These are phyloP conservation scores for Sebastes itinus DNA, from an alignment of 2,797 vertebrate genomes.

Conservation along the genomic window DNA sequence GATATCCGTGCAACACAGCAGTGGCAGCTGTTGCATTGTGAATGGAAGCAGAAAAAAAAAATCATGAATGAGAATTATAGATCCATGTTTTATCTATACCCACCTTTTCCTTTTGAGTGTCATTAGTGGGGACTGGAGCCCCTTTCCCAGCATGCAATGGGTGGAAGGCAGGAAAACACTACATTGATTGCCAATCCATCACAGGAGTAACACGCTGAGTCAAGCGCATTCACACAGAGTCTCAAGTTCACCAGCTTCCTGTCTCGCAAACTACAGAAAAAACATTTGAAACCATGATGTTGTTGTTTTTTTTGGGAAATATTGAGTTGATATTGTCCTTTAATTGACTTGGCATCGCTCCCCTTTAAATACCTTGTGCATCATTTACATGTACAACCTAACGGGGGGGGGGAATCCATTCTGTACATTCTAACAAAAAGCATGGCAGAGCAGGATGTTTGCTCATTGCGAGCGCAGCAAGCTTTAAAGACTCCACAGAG, in stretches of 20 bases:
- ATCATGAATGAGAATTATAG: constrained; percentile 14
- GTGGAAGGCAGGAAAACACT: constrained; percentile 19
- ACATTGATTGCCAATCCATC: constrained; percentile 44
- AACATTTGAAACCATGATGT: not conserved
- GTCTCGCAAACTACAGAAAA: not conserved
- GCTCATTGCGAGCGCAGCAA: not conserved
- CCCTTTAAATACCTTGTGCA: constrained; percentile 4
- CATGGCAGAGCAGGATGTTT: constrained; percentile 3
- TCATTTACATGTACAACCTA: not conserved
- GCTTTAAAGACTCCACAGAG: constrained; percentile 9
- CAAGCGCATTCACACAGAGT: not conserved
- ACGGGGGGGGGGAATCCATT: not conserved
- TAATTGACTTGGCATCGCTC: not conserved
- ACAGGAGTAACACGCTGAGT: not conserved
- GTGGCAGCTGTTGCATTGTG: not conserved
- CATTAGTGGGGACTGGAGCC: not conserved
- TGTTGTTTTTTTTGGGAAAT: not conserved
- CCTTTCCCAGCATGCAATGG: constrained; percentile 31
- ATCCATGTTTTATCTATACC: constrained; percentile 19
- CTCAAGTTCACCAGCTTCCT: not conserved
- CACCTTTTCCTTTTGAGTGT: not conserved
- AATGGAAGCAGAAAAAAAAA: not conserved
- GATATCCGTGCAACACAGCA: constrained; percentile 10
- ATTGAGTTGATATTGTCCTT: constrained; percentile 2
- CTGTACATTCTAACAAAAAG: constrained; percentile 12